Evolutionary conservation across 2,113 vertebrate genomes (phyloP).

Genomic region (Plestiodon gilberti): DNA sequence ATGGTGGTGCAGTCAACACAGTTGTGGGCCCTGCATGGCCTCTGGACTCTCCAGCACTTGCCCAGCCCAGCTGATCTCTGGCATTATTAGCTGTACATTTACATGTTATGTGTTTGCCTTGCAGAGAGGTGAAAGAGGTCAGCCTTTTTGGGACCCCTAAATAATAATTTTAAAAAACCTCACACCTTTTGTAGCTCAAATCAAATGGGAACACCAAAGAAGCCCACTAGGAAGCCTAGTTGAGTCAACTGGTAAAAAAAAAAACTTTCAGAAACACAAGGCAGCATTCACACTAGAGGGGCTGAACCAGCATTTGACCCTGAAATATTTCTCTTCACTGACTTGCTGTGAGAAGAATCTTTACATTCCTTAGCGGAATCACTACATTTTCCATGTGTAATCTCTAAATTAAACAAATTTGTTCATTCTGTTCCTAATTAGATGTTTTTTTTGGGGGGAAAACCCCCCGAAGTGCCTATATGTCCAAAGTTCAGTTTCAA

Average conservation of each 20-base stretch:
- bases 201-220: background rate
- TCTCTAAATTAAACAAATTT: conserved; percentile 51
- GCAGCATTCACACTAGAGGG: background rate
- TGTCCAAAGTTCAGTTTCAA: background rate
- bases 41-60: background rate
- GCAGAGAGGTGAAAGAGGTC: too few relatives aligned
- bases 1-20: background rate
- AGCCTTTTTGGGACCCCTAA: background rate
- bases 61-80: background rate
- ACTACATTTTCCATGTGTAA: conserved; percentile 38
- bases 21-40: background rate
- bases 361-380: background rate
- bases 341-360: background rate
- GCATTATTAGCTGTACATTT: background rate
- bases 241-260: background rate
- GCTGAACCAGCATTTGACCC: background rate
- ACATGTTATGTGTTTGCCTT: too few relatives aligned
- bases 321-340: background rate
- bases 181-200: background rate
- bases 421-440: conserved; percentile 43
- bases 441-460: conserved; percentile 22
- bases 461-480: background rate
- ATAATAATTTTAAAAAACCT: background rate
- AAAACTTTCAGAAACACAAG: background rate
- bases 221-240: too few relatives aligned